These are phyloP conservation scores for Argyresthia goedartella DNA, from an alignment of 2,888 invertebrate genomes.

Conservation along the genomic window DNA sequence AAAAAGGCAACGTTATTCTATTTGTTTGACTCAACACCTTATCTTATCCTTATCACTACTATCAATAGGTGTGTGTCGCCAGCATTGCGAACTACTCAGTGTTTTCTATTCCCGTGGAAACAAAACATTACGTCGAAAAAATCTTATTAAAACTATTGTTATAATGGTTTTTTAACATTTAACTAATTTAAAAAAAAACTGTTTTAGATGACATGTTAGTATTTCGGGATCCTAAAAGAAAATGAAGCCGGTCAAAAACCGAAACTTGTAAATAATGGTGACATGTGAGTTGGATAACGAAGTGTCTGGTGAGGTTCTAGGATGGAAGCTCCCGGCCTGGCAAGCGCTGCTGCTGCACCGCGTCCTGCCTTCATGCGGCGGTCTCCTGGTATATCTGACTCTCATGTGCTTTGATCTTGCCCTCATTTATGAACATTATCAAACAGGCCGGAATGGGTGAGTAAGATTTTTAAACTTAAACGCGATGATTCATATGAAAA, in stretches of 20 bases:
- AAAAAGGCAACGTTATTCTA: conserved; percentile 13
- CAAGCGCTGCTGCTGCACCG: conserved; percentile 50
- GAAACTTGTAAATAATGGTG: conserved; percentile 31
- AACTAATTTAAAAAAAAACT: no score
- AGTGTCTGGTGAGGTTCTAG: conserved; percentile 49
- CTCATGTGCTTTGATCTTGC: conserved; percentile 78
- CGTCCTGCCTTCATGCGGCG: conserved; percentile 57
- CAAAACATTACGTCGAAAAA: conserved; percentile 13
- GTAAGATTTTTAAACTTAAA: conserved; percentile 20
- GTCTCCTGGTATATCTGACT: conserved; percentile 74
- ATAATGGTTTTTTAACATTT: no score
- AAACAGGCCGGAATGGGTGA: conserved; percentile 68
- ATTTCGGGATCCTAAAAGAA: background rate
- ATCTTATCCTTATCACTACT: conserved; percentile 43
- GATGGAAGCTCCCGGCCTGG: conserved; percentile 53
- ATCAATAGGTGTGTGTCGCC: conserved; percentile 43
- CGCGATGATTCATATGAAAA: background rate
- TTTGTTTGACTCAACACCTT: conserved; percentile 39
- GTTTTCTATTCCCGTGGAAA: conserved; percentile 22
- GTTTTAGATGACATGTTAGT: no score
- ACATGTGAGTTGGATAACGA: conserved; percentile 53
- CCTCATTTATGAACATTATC: conserved; percentile 74
- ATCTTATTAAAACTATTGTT: no score
- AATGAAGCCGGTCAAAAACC: background rate
- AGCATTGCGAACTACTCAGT: conserved; percentile 13